These are phyloP conservation scores for Macropis europaea DNA, from an alignment of 2,888 invertebrate genomes.

Conservation along the genomic window DNA sequence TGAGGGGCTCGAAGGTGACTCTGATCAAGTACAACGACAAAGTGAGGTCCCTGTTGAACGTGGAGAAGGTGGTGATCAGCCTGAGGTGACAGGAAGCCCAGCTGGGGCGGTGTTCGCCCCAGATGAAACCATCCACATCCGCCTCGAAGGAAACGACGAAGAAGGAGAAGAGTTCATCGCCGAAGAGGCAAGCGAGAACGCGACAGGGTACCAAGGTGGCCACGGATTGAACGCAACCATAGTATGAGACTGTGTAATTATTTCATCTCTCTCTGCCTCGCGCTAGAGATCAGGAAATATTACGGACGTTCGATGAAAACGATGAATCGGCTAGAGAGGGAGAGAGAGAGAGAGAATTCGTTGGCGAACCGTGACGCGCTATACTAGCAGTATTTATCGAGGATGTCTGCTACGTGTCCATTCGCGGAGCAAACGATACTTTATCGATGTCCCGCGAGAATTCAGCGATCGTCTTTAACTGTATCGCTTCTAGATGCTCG, in stretches of 20 bases:
- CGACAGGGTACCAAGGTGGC: conserved; percentile 49
- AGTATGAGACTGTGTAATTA: neutral
- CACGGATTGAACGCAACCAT: conserved; percentile 34
- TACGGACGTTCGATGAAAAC: neutral
- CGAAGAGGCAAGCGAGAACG: conserved; percentile 55
- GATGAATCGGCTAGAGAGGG: conserved; percentile 2
- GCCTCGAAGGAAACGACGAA: conserved; percentile 48
- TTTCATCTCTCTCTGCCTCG: too few relatives aligned
- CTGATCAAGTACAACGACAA: conserved; percentile 92
- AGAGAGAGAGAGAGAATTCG: too few relatives aligned
- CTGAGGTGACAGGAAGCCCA: conserved; percentile 81
- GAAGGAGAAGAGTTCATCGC: conserved; percentile 48
- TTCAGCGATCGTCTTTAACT: conserved; percentile 58
- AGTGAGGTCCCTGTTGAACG: conserved; percentile 89
- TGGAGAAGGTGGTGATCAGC: conserved; percentile 87
- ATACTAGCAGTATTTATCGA: conserved; percentile 75
- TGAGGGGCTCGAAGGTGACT: conserved; percentile 89
- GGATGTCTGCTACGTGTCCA: conserved; percentile 58
- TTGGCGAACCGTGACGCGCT: conserved; percentile 76
- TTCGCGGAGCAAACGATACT: conserved; percentile 69
- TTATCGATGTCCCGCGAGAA: conserved; percentile 65
- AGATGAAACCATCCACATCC: conserved; percentile 71
- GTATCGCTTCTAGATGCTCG: conserved; percentile 64
- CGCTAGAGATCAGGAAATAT: too few relatives aligned
- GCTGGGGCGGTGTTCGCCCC: conserved; percentile 65